Percentiles rank a stretch among this genome's conserved stretches.
These are phyloP conservation scores for Tarsius wallacei DNA, from an alignment of 2,797 vertebrate species.

Conservation along the genomic window DNA sequence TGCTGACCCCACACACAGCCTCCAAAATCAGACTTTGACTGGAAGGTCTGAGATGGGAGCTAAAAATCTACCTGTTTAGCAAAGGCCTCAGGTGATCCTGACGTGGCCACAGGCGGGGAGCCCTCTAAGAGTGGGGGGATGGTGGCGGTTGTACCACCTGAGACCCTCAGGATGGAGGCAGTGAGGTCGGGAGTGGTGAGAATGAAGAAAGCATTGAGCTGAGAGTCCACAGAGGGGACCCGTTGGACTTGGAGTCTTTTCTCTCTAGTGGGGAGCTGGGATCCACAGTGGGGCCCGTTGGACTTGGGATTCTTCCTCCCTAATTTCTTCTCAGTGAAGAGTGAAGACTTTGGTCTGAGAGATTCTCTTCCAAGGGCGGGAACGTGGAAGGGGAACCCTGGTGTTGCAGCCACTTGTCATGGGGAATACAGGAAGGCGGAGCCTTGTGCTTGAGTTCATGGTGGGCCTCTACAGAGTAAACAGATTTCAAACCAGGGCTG, in stretches of 20 bases:
- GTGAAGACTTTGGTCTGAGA: not conserved
- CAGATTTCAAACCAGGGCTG: not conserved
- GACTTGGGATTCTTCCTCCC: not conserved
- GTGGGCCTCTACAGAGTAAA: not conserved
- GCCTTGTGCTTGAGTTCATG: not conserved
- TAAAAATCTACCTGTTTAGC: not conserved
- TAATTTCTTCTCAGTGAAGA: not conserved
- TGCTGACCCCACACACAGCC: not conserved
- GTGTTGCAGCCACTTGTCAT: not conserved
- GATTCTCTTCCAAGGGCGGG: not conserved
- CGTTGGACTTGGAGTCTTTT: not conserved
- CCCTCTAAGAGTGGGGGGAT: no score
- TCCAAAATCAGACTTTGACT: not conserved
- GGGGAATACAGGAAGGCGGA: not conserved
- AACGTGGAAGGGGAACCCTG: not conserved
- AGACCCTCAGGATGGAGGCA: not conserved
- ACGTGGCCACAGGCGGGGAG: no score
- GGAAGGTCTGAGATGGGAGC: not conserved
- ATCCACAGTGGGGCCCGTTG: no score
- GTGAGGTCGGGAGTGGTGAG: not conserved
- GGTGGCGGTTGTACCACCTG: not conserved
- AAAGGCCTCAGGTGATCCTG: not conserved
- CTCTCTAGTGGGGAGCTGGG: not conserved
- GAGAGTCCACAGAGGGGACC: not conserved
- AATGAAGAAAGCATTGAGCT: not conserved